Conservation (phyloP, 1,140 invertebrate species). For the Mya arenaria region DNA sequence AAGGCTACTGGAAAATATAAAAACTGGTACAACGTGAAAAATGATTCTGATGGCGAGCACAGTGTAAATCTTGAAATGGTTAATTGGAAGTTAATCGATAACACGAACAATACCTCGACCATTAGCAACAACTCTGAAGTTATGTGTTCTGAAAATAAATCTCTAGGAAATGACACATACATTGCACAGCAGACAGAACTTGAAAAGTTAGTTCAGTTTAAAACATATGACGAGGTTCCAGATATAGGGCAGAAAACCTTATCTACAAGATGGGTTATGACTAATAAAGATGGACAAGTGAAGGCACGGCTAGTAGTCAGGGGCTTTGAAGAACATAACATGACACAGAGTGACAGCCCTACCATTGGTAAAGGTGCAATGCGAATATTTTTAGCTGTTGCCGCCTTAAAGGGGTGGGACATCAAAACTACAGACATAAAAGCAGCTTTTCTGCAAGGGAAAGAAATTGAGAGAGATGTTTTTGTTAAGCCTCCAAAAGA, state of each 20-base stretch:
- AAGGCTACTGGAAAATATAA: constrained; percentile 16
- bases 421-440: constrained; percentile 59
- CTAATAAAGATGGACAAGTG: constrained; percentile 35
- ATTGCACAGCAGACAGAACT: constrained; percentile 48
- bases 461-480: constrained; percentile 51
- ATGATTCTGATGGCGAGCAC: constrained; percentile 16
- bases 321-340: constrained; percentile 59
- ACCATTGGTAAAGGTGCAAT: constrained; percentile 59
- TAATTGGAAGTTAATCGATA: constrained; percentile 1
- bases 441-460: constrained; percentile 55
- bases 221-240: constrained; percentile 52
- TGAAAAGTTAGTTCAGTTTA: constrained; percentile 38
- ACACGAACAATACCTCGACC: not conserved
- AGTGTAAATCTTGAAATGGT: constrained; percentile 28
- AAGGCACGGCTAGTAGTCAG: constrained; percentile 56
- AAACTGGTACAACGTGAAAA: constrained; percentile 51
- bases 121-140: constrained; percentile 12
- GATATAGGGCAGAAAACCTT: constrained; percentile 33
- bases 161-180: not conserved
- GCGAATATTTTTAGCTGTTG: constrained; percentile 46
- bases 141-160: constrained; percentile 9
- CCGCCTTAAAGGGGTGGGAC: constrained; percentile 48
- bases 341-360: constrained; percentile 52
- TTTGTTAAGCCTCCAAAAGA: constrained; percentile 53
- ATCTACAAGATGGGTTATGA: constrained; percentile 58